A percentile compares a stretch with the other conserved stretches of the same genome.
Conservation (phyloP, 2,888 invertebrate species). For the Lasius platythorax region DNA sequence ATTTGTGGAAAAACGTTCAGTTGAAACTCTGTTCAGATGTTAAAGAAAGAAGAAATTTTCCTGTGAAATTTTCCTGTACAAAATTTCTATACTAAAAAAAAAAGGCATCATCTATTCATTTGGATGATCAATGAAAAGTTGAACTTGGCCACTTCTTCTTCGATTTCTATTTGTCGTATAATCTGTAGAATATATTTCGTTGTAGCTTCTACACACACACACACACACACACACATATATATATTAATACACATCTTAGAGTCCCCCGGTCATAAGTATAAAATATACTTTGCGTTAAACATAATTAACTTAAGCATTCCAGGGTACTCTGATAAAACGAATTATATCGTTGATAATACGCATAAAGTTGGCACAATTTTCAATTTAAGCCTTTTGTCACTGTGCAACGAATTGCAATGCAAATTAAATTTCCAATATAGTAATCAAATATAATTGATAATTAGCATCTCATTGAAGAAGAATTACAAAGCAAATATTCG, state of each 20-base stretch:
- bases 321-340: slow-evolving; percentile 5
- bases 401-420: background rate
- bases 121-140: background rate
- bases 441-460: background rate
- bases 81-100: background rate
- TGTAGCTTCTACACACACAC: background rate
- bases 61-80: background rate
- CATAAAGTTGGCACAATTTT: background rate
- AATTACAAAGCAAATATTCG: background rate
- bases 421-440: background rate
- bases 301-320: slow-evolving; percentile 9
- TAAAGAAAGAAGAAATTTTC: background rate
- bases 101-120: background rate
- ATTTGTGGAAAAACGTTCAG: background rate
- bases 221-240: background rate
- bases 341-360: background rate
- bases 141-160: background rate
- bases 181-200: background rate
- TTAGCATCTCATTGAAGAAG: background rate
- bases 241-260: background rate
- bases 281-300: background rate
- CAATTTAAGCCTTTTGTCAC: background rate
- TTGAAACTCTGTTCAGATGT: background rate
- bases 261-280: background rate
- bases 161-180: background rate